These are phyloP conservation scores for Crambe crambe DNA, from an alignment of 37 sponge, comb jelly and placozoan genomes.

Conservation along the genomic window DNA sequence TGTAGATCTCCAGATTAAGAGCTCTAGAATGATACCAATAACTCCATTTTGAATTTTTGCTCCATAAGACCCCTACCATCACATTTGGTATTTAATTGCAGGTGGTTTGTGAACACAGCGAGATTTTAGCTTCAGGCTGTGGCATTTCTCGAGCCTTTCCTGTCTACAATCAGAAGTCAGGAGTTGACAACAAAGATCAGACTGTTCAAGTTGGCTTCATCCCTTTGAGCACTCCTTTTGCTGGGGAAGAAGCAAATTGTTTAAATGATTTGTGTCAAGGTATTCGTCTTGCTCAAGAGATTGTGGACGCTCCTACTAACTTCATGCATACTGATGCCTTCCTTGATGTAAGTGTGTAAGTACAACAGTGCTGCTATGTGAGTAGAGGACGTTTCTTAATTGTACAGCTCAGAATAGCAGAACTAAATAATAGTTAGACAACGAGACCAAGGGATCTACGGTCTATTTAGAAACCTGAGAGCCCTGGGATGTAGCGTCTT, in stretches of 20 bases:
- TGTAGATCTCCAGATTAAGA: too few relatives aligned
- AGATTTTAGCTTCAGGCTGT: slow-evolving; percentile 80
- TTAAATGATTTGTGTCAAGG: slow-evolving; percentile 50
- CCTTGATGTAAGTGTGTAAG: slow-evolving; percentile 61
- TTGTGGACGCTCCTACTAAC: slow-evolving; percentile 90
- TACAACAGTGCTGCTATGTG: too few relatives aligned
- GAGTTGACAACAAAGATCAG: background rate
- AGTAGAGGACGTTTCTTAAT: background rate
- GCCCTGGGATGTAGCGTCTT: too few relatives aligned
- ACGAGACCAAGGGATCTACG: too few relatives aligned
- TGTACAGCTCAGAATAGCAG: background rate
- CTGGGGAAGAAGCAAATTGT: slow-evolving; percentile 41
- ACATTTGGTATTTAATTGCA: too few relatives aligned
- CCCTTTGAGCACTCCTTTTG: slow-evolving; percentile 45
- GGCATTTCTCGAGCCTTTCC: slow-evolving; percentile 89
- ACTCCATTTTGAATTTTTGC: too few relatives aligned
- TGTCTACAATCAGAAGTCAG: slow-evolving; percentile 60
- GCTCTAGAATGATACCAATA: too few relatives aligned
- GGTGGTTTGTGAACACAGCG: slow-evolving; percentile 76
- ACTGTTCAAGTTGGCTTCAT: slow-evolving; percentile 56
- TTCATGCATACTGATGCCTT: slow-evolving; percentile 92
- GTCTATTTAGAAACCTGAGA: too few relatives aligned
- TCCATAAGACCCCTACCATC: too few relatives aligned
- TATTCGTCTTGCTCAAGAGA: slow-evolving; percentile 74
- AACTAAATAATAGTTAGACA: too few relatives aligned